Conservation (phyloP, 2,113 vertebrate genomes). For the Cottus gobio region DNA sequence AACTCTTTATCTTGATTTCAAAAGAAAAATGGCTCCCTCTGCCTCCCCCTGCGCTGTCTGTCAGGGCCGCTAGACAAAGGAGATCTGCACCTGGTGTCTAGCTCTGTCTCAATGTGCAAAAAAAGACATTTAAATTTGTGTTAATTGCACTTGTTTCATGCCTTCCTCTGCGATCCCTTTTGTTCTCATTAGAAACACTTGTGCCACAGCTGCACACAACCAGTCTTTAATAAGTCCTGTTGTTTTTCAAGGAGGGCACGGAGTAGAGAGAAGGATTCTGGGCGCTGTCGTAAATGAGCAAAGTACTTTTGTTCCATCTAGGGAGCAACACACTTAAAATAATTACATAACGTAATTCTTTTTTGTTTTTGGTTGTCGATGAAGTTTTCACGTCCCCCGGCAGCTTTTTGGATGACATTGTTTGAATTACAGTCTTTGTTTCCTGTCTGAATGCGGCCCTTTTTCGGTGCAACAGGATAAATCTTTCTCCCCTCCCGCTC, state of each 20-base stretch:
- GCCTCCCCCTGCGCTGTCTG: not conserved
- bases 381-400: not conserved
- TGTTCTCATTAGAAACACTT: not conserved
- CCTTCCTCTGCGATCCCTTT: not conserved
- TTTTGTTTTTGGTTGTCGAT: not conserved
- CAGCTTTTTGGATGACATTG: conserved; percentile 21
- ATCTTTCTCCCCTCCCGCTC: conserved; percentile 32
- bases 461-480: conserved; percentile 34
- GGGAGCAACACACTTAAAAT: not conserved
- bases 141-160: conserved; percentile 24
- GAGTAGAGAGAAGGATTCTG: conserved; percentile 2
- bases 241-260: not conserved
- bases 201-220: conserved; percentile 28
- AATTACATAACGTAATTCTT: not conserved
- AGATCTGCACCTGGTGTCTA: no score
- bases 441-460: conserved; percentile 53
- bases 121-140: not conserved
- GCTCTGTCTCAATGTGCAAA: conserved; percentile 5
- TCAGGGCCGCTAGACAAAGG: conserved; percentile 8
- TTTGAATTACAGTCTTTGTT: conserved; percentile 44
- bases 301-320: not conserved
- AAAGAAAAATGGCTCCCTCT: not conserved
- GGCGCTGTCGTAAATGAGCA: not conserved
- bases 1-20: conserved; percentile 40
- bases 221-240: conserved; percentile 22